Percentiles rank a stretch among this genome's conserved stretches.
Evolutionary conservation across 2,888 invertebrate genomes (phyloP).

Genomic region (Dendrolimus pini): DNA sequence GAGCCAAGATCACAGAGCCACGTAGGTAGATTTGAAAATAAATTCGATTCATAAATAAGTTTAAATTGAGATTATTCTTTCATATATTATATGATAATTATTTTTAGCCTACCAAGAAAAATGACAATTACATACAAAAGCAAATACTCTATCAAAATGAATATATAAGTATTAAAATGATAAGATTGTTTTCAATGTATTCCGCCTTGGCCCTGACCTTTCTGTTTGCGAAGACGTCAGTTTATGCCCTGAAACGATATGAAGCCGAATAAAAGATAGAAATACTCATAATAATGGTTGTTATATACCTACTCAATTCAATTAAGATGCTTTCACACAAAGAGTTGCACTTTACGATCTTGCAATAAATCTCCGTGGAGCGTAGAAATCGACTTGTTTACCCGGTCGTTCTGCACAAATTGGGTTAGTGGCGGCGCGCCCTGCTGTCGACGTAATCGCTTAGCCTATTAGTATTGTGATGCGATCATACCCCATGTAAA

Average conservation of each 20-base stretch:
- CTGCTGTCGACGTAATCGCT: slow-evolving; percentile 53
- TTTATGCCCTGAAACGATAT: slow-evolving; percentile 4
- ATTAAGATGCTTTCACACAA: slow-evolving; percentile 35
- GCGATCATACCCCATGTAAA: slow-evolving; percentile 50
- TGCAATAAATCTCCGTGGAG: slow-evolving; percentile 52
- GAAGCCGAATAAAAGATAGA: slow-evolving; percentile 6
- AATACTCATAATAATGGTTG: too few species aligned
- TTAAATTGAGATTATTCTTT: too few species aligned
- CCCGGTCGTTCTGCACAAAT: slow-evolving; percentile 59
- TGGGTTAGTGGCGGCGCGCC: slow-evolving; percentile 60
- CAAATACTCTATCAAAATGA: too few species aligned
- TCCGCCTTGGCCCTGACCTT: background rate
- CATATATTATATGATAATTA: too few species aligned
- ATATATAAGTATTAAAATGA: too few species aligned
- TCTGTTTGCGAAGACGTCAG: background rate
- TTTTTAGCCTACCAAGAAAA: too few species aligned
- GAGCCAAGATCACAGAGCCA: too few species aligned
- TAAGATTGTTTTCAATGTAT: background rate
- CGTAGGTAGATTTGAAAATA: too few species aligned
- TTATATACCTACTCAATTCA: slow-evolving; percentile 20
- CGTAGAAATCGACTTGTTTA: slow-evolving; percentile 52
- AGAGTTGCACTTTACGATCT: slow-evolving; percentile 51
- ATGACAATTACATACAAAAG: too few species aligned
- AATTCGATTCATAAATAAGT: too few species aligned
- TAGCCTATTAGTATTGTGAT: slow-evolving; percentile 53